Evolutionary conservation across 2,797 vertebrate species (phyloP), one percentile per base, ranked within the genome.

Genomic region (Eremophila alpestris): DNA sequence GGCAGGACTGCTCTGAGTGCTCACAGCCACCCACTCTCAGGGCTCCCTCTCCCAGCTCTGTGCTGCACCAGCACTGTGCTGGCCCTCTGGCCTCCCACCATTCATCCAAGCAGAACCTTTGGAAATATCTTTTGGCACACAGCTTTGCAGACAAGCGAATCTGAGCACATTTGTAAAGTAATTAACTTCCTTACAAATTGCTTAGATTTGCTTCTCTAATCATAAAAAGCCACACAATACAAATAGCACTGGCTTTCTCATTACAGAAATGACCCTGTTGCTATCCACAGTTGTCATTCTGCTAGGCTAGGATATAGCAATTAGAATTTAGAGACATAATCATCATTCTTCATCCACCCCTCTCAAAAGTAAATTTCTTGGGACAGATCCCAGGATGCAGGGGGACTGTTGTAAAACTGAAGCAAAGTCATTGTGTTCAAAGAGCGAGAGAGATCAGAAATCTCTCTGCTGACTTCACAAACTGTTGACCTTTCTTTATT

Each of bases 101-200:
- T 78, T 65, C 77, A 89, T 78, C 76, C 71, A 69, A 51, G 40
- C 3, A 80, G 85, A 77, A 64, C 32, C 59, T 51, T 17, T 21
- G 52, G 55, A 90, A 95, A 85, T 29, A 68, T 64, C 60, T 93
- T 77, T 60, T 89, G 71, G 68, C 74, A 30, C 40, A 74, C 43
- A 93, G 68, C 46, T 95, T 85, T 93, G 87, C 92, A 95, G 86
- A 77, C 2, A 2, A 93, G 89, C 78, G 93, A 87, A 95, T 83
- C 67, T 68, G 64, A 94, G 60, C 41, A 38, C 70, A 87, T 93
- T 93, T 83, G 49, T 89, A 77, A 90, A 92, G 78, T 71, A 93
- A 95, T 95, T 92, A 93, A 78, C 54, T 92, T 94, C 49, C 68
- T 85, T 89, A 93, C 56, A 93, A 93, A 94, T 95, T 90, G 78